A percentile compares a stretch with the other conserved stretches of the same genome.
phyloP scores from a whole-genome alignment of 1,140 invertebrate genomes.

The Armadillidium nasatum region DNA sequence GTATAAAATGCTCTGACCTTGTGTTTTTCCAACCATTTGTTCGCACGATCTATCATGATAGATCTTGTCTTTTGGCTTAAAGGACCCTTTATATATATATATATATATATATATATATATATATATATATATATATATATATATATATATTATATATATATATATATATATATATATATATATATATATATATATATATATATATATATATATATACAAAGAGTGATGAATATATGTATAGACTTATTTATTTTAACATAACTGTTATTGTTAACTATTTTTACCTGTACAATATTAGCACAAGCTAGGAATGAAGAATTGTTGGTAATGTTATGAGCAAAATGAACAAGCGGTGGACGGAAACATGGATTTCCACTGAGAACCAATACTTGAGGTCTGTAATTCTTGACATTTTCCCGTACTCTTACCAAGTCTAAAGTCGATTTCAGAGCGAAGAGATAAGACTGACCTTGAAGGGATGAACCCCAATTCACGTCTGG shows the following conservation, averaged over 20 bases:
- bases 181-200: too few relatives aligned
- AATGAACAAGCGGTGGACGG: slow-evolving; percentile 73
- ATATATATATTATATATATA: too few relatives aligned
- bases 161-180: too few relatives aligned
- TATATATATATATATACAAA: too few relatives aligned
- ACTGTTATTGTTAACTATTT: too few relatives aligned
- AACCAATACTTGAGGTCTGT: slow-evolving; percentile 87
- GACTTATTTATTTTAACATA: too few relatives aligned
- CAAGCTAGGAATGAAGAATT: slow-evolving; percentile 85
- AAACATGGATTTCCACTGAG: slow-evolving; percentile 79
- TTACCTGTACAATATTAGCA: slow-evolving; percentile 58
- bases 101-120: too few relatives aligned
- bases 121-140: too few relatives aligned
- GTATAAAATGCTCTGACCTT: slow-evolving; percentile 88
- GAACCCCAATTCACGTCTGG: slow-evolving; percentile 94
- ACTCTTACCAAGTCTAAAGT: slow-evolving; percentile 81
- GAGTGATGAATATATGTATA: too few relatives aligned
- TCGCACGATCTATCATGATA: slow-evolving; percentile 40
- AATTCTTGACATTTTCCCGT: slow-evolving; percentile 96
- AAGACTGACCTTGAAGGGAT: slow-evolving; percentile 90
- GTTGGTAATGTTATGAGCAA: slow-evolving; percentile 85
- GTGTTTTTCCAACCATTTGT: slow-evolving; percentile 67
- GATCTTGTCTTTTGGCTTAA: too few relatives aligned
- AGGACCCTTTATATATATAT: too few relatives aligned
- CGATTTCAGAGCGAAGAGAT: slow-evolving; percentile 80